Evolutionary conservation across 2,888 invertebrate genomes (phyloP), one percentile per base, ranked within the genome.

Genomic region (Nebria salina): DNA sequence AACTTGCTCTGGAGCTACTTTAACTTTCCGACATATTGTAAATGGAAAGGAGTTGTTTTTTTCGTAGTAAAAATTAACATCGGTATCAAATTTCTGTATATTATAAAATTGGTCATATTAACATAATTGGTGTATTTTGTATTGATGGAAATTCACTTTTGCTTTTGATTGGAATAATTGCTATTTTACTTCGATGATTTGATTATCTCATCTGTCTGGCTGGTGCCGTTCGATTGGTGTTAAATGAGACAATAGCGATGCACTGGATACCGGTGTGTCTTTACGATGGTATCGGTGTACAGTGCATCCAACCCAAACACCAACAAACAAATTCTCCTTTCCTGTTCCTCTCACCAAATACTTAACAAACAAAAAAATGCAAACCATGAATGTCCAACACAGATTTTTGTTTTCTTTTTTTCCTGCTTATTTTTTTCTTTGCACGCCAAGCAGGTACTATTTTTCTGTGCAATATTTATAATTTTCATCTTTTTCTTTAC

Each of bases 151-250:
- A 54, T 54, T 54, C 54, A 54, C 6, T 54, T 20, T 11, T 54
- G 54, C 54, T 54, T 54, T 54, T 7, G 34, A 54, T 54, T 54
- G 54, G 54, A 8, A 54, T 54, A 54, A 54, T 54, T 54, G 54
- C 13, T 54, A 54, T 54, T 54, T 54, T 54, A 54, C 54, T 54
- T 54, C 54, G 7, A 54, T 54, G 54, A 54, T 54, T 54, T 66
- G 79, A 84, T 82, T 85, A 83, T 85, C 88, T 89, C 89, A 88
- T 89, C 89, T 90, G 89, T 89, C 89, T 87, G 88, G 88, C 72
- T 65, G 79, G 86, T 85, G 85, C 89, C 88, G 89, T 89, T 87
- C 88, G 87, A 86, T 85, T 88, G 88, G 87, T 86, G 86, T 86
- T 20, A 84, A 82, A 83, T 80, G 66, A 65, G 42, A 72, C 25